Evolutionary conservation across 2,888 invertebrate genomes (phyloP).

Genomic region (Epiblema foenella): DNA sequence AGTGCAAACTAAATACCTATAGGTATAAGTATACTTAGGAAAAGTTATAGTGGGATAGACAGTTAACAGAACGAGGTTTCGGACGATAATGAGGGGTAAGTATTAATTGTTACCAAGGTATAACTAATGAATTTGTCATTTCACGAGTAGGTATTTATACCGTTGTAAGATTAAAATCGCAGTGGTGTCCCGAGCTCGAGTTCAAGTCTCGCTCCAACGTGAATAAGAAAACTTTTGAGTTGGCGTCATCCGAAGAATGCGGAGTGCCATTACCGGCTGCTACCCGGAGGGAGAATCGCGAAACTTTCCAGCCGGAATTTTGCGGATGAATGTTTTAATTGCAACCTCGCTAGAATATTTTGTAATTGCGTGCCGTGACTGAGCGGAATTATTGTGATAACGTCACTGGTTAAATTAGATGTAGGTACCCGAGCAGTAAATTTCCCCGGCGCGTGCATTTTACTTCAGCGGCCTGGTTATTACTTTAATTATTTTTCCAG

Average conservation of each 20-base stretch:
- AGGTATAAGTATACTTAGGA: background rate
- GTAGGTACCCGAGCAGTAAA: conserved; percentile 24
- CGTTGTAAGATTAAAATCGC: conserved; percentile 36
- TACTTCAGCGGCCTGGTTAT: conserved; percentile 10
- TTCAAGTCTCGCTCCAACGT: conserved; percentile 52
- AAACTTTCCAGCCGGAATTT: conserved; percentile 80
- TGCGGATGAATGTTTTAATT: conserved; percentile 83
- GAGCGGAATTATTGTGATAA: conserved; percentile 43
- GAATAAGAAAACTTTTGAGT: conserved; percentile 62
- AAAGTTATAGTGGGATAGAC: background rate
- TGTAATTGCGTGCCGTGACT: conserved; percentile 72
- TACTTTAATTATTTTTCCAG: conserved; percentile 14
- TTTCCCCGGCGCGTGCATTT: background rate
- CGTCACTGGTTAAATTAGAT: conserved; percentile 36
- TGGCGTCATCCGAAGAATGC: conserved; percentile 75
- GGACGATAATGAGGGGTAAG: background rate
- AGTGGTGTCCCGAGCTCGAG: conserved; percentile 17
- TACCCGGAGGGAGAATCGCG: conserved; percentile 59
- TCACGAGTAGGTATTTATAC: no score
- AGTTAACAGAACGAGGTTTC: background rate
- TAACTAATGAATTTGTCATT: conserved; percentile 5
- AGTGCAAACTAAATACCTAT: no score
- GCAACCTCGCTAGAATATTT: conserved; percentile 79
- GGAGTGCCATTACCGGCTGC: conserved; percentile 56
- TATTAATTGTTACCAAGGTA: background rate